Percentiles rank a stretch among this genome's conserved stretches.
These are phyloP conservation scores for Oscheius sp. DNA, from an alignment of 2,888 invertebrate species.

Conservation along the genomic window DNA sequence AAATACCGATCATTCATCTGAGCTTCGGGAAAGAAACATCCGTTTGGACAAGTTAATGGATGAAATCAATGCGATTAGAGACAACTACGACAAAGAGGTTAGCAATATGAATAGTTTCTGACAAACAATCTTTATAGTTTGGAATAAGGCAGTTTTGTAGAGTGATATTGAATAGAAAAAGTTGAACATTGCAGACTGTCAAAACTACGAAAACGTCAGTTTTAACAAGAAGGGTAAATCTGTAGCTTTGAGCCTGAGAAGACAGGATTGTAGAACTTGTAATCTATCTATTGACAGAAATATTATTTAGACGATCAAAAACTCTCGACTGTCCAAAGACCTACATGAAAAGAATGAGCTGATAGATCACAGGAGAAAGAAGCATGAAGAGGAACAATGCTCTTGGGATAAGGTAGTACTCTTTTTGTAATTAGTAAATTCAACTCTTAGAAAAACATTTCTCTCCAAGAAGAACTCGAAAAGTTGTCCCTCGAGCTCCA, in stretches of 20 bases:
- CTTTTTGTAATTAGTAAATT: not conserved
- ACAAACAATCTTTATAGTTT: no score
- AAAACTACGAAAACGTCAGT: not conserved
- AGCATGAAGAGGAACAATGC: slow-evolving; percentile 48
- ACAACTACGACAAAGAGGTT: slow-evolving; percentile 28
- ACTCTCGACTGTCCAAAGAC: slow-evolving; percentile 47
- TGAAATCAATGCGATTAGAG: slow-evolving; percentile 20
- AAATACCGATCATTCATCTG: slow-evolving; percentile 17
- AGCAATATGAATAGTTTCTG: not conserved
- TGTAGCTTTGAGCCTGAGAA: no score
- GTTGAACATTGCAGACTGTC: not conserved
- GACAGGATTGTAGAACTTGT: no score
- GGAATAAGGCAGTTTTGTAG: no score
- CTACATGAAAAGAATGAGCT: slow-evolving; percentile 52
- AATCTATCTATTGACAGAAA: not conserved
- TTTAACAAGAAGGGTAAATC: no score
- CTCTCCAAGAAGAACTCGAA: slow-evolving; percentile 12
- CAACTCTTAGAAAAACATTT: not conserved
- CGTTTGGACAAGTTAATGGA: slow-evolving; percentile 14
- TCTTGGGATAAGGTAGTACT: slow-evolving; percentile 31
- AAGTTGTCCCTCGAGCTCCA: slow-evolving; percentile 43
- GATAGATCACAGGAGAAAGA: slow-evolving; percentile 51
- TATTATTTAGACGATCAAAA: slow-evolving; percentile 47
- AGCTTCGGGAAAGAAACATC: slow-evolving; percentile 23
- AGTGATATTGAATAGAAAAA: no score